Percentiles rank a stretch among this genome's conserved stretches.
Conservation (phyloP, 2,797 vertebrate species). For the Nannoperca australis region DNA sequence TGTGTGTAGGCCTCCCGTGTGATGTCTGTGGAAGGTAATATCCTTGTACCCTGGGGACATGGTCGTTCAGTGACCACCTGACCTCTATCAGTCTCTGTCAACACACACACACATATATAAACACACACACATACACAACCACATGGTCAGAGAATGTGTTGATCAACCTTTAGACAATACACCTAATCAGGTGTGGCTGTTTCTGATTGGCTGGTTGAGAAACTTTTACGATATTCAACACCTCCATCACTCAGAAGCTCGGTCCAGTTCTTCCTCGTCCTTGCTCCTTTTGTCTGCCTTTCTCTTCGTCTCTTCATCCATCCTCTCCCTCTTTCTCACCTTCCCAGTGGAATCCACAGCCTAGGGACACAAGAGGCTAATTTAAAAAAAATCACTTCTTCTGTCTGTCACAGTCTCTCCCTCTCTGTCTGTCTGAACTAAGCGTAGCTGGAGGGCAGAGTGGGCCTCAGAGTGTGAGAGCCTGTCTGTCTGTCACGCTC, state of each 20-base stretch:
- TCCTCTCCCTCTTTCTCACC: conserved; percentile 74
- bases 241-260: conserved; percentile 26
- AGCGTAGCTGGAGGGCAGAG: conserved; percentile 84
- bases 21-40: conserved; percentile 81
- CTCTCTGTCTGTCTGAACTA: conserved; percentile 82
- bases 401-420: conserved; percentile 79
- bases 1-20: conserved; percentile 74
- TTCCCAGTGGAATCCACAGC: conserved; percentile 84
- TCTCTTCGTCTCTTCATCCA: conserved; percentile 55
- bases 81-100: conserved; percentile 79
- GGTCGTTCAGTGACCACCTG: conserved; percentile 74
- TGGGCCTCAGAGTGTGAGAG: conserved; percentile 83
- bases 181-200: conserved; percentile 7
- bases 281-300: conserved; percentile 52
- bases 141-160: conserved; percentile 20
- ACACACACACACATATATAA: conserved; percentile 44
- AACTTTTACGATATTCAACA: conserved; percentile 6
- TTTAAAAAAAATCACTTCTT: conserved; percentile 81
- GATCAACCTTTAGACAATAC: conserved; percentile 23
- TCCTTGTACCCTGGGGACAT: conserved; percentile 75
- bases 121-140: conserved; percentile 35
- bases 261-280: conserved; percentile 44
- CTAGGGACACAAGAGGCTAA: conserved; percentile 84
- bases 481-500: conserved; percentile 86
- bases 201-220: conserved; percentile 29